phyloP scores from a whole-genome alignment of 2,797 vertebrate species.

The Erithacus rubecula region DNA sequence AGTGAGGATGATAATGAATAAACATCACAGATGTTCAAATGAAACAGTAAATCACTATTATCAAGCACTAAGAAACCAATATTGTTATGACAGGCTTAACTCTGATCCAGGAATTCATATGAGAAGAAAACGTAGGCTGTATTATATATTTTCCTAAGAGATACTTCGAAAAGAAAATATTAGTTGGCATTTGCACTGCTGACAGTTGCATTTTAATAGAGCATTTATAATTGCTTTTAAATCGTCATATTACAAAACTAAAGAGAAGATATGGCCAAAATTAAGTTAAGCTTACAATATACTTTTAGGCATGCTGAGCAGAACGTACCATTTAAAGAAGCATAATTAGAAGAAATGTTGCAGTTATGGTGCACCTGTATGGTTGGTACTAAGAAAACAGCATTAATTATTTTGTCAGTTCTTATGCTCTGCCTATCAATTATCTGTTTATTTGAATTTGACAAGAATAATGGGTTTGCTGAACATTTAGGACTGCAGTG shows the following conservation, averaged over 20 bases:
- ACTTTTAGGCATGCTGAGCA: background rate
- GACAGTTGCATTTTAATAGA: background rate
- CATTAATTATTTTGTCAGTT: conserved; percentile 24
- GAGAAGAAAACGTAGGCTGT: background rate
- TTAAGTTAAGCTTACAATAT: background rate
- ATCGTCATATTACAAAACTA: background rate
- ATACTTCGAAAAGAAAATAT: background rate
- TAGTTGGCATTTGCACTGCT: background rate
- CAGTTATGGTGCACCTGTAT: background rate
- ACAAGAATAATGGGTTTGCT: background rate
- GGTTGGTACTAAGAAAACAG: background rate
- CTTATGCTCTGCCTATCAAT: background rate
- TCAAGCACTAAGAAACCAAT: background rate
- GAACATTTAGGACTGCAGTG: background rate
- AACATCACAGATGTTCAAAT: conserved; percentile 19
- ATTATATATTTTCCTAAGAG: background rate
- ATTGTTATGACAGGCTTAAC: conserved; percentile 5
- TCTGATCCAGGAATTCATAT: background rate
- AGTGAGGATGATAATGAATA: conserved; percentile 6
- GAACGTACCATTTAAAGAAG: background rate
- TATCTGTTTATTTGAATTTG: conserved; percentile 3
- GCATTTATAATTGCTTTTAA: background rate
- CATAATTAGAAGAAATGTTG: background rate
- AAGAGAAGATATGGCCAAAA: background rate
- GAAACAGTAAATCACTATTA: conserved; percentile 29